Evolutionary conservation across 1,140 invertebrate species (phyloP), one percentile per base, ranked within the genome.

Genomic region (Ptiloglossa arizonensis): DNA sequence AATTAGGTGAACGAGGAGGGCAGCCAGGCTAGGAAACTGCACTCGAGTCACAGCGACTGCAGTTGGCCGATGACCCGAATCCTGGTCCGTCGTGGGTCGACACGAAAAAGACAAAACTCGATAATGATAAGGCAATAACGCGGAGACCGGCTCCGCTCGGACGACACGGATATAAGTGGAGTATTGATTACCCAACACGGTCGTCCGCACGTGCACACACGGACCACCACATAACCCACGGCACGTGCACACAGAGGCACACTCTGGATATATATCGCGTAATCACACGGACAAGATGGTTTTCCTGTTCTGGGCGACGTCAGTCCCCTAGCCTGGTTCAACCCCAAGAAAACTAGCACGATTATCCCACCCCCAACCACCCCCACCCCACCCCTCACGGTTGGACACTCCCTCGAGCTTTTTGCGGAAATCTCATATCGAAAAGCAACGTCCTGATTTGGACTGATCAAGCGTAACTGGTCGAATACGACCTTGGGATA

Each of bases 121-220:
- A 85, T 87, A 85, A 85, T 80, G 86, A 86, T 82, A 86, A 86
- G 83, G 56, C 74, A 77, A 66, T 79, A 75, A 60, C 57, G 62
- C 32, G n/a, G 79, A 35, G 57, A 73, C 41, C 44, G 62, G 52
- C 41, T 74, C 41, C 59, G 41, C 64, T 24, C 70, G 75, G 72
- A 76, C 64, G 57, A 69, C 70, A 72, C 52, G 73, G 54, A 82
- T 82, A 82, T 87, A 82, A 84, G 80, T 84, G 73, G 78, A 87
- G 83, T 88, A 88, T 88, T 87, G 87, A 88, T 88, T 81, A 86
- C 62, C 56, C 54, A 57, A 72, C 77, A 70, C 57, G 24, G 17
- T 35, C 38, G 62, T 52, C 38, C 22, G n/a, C 50, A 48, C 54
- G 62, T 35, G 64, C 35, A 73, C 52, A 48, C 46, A 60, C 32